phyloP scores from a whole-genome alignment of 2,113 vertebrate species.

The Copsychus sechellarum region DNA sequence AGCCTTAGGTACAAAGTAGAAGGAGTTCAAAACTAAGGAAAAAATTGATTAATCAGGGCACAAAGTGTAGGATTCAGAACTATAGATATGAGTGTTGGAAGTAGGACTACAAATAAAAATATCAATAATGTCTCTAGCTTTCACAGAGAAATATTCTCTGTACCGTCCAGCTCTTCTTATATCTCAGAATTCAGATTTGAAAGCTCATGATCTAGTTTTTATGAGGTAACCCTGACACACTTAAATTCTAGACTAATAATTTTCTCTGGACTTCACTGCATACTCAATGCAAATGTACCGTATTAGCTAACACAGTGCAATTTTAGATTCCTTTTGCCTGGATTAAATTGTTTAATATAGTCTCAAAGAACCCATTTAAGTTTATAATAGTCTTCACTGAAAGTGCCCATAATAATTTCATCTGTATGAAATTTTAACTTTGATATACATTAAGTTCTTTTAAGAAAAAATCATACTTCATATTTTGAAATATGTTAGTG shows the following conservation, averaged over 20 bases:
- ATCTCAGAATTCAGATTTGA: not conserved
- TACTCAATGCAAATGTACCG: not conserved
- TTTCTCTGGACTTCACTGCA: not conserved
- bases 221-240: not conserved
- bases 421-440: not conserved
- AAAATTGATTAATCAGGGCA: not conserved
- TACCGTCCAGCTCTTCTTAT: not conserved
- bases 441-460: not conserved
- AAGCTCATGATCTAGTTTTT: constrained; percentile 11
- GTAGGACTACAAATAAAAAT: not conserved
- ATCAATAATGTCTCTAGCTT: not conserved
- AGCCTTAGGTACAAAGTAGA: not conserved
- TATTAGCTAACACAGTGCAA: not conserved
- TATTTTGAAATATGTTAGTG: not conserved
- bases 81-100: not conserved
- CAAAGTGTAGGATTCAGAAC: not conserved
- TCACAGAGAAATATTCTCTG: not conserved
- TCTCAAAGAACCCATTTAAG: not conserved
- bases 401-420: not conserved
- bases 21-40: not conserved
- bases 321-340: not conserved
- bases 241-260: not conserved
- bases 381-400: not conserved
- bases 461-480: not conserved
- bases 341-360: not conserved